Base-by-base conservation (phyloP, 2,113 vertebrate genomes). In the Leptobrachium leishanense region DNA sequence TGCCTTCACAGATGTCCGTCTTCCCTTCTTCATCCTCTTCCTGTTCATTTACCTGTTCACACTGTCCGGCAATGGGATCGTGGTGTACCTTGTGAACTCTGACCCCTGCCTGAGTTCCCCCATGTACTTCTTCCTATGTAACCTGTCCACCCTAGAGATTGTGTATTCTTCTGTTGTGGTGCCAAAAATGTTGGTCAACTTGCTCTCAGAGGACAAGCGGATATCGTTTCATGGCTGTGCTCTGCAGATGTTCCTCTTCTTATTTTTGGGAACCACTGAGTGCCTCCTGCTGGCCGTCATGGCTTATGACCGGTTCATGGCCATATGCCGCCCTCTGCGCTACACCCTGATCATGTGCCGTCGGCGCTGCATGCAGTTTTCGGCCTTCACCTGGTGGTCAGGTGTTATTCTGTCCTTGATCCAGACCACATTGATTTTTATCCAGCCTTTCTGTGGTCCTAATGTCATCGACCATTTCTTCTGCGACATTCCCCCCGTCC, bases 391-490 rank as follows among this genome's bases (percentile, higher is more conserved):
- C 1, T 72, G 76, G 76, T 50, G 31, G 1, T 50, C 68, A 41
- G 76, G 76, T 1, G 5, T 50, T 53, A 2, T 72, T 10, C 20
- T 64, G 10, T 78, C 76, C 2, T 64, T 64, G 15, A 57, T 55
- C 2, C 76, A 78, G 31, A 72, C 68, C 42, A 11, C 12, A 0
- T 65, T 72, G 15, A 72, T 72, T 42, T 78, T 78, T n/a, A 39
- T 8, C 10, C 43, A 43, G 12, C 68, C 68, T 5, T 78, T 65
- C 31, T 72, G 76, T 65, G 67, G 67, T 3, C 67, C 54, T 0
- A 77, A 77, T 41, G 66, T 77, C 10, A 77, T 77, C 40, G 68
- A 78, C 55, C 68, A 72, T 57, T 72, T 78, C 39, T 78, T 71
- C 31, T 78, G 76, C 65, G 76, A 78, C 20, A 64, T 78, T 2